Percentiles rank a stretch among this genome's conserved stretches.
These are phyloP conservation scores for Amblyjoppa fuscipennis DNA, from an alignment of 2,888 invertebrate genomes.

Conservation along the genomic window DNA sequence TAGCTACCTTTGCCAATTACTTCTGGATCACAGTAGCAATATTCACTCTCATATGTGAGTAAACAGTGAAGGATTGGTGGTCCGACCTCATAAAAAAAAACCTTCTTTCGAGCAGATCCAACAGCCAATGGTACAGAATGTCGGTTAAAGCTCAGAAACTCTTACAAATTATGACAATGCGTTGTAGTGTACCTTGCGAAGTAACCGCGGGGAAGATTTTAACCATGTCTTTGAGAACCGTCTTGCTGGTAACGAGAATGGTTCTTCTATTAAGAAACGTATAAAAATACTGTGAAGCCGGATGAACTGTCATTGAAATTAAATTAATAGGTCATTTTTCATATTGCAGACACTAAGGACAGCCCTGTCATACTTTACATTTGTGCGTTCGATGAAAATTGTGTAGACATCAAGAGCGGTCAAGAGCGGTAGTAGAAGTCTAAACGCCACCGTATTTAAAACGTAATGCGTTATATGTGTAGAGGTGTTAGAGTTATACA, in stretches of 20 bases:
- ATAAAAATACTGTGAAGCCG: background rate
- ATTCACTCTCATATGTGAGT: conserved; percentile 3
- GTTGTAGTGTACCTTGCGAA: conserved; percentile 27
- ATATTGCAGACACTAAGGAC: background rate
- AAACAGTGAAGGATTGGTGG: background rate
- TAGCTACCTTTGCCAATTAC: background rate
- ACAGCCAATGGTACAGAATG: conserved; percentile 34
- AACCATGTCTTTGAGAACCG: conserved; percentile 36
- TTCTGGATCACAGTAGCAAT: background rate
- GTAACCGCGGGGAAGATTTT: conserved; percentile 42
- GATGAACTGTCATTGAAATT: background rate
- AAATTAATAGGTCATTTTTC: background rate
- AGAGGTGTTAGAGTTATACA: too few species aligned
- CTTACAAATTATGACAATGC: conserved; percentile 6
- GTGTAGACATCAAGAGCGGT: too few species aligned
- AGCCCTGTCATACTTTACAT: background rate
- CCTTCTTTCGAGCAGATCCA: background rate
- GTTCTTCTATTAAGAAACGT: background rate
- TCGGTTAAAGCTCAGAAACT: conserved; percentile 34
- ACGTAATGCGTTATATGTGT: too few species aligned
- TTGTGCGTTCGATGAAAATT: background rate
- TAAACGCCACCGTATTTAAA: too few species aligned
- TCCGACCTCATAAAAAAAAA: background rate
- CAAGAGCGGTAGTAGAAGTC: too few species aligned
- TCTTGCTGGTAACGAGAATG: conserved; percentile 24